Conservation (phyloP, 2,888 invertebrate species). For the Apamea anceps region DNA sequence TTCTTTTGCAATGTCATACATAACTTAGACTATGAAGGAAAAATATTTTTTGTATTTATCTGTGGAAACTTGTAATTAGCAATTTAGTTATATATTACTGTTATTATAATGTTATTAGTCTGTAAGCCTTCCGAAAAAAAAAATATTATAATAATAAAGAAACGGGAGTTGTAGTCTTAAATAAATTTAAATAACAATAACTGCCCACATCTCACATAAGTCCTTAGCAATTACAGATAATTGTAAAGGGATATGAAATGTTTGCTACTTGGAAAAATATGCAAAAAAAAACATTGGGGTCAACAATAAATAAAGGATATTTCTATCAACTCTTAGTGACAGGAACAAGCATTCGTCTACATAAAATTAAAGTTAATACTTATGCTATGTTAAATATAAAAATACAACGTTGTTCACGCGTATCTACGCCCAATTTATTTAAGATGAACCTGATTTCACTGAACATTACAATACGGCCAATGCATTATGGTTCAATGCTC, state of each 20-base stretch:
- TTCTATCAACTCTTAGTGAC: conserved; percentile 29
- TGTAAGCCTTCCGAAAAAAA: no score
- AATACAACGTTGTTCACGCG: conserved; percentile 57
- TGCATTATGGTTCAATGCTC: not conserved
- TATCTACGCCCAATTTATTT: conserved; percentile 10
- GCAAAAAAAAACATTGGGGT: not conserved
- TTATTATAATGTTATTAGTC: no score
- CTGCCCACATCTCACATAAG: not conserved
- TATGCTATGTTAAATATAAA: conserved; percentile 58
- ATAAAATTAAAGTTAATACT: conserved; percentile 57
- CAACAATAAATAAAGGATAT: conserved; percentile 6
- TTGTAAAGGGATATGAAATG: not conserved
- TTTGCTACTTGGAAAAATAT: not conserved
- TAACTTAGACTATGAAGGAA: no score
- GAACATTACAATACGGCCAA: not conserved
- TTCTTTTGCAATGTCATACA: not conserved
- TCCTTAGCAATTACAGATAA: conserved; percentile 2
- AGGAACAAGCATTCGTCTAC: conserved; percentile 43
- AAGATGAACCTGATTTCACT: conserved; percentile 44
- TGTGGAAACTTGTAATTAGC: no score
- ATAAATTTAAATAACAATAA: not conserved
- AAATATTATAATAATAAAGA: not conserved
- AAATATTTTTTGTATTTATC: no score
- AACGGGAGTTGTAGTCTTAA: not conserved
- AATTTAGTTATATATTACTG: no score